Base-by-base conservation (phyloP, 2,888 invertebrate species). In the Stramonita haemastoma region DNA sequence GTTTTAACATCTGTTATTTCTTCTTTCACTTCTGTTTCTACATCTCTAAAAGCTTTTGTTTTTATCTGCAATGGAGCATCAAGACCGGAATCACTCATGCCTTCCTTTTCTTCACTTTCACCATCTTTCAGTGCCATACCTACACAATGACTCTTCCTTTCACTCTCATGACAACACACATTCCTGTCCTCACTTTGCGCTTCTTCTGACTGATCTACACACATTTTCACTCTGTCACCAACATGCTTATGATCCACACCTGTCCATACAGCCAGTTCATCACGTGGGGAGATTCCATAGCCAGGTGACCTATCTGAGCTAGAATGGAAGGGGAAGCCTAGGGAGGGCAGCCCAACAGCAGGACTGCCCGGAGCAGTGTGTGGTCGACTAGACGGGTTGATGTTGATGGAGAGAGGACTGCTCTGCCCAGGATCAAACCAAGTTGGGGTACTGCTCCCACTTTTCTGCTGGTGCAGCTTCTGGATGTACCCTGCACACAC, bases 261-360 rank as follows among this genome's bases (percentile, higher is more conserved):
- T 89, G 84, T 83, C 89, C 89, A 89, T 22, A 85, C 89, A 46
- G 84, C 66, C 89, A 89, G 73, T 29, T 89, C 89, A 22, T 84
- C 57, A 34, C 73, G 89, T 26, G 60, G 89, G 26, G 83, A 60
- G 1, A 73, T 15, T 46, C 85, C 32, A 46, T 66, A 89, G 70
- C 84, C 70, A 34, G 89, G 85, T 66, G 85, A 85, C 36, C 84
- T 46, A 19, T 85, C 85, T 2, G 88, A 57, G 32, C 77, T n/a
- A 19, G 81, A 83, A 83, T 88, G 88, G 13, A 83, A 13, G 26
- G 88, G 19, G 13, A 66, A 8, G 32, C 89, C 73, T 22, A 46
- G 73, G 22, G 73, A 17, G n/a, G 89, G 89, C 4, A 85, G 85
- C 19, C 85, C 46, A 26, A 66, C 36, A 29, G 66, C 84, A n/a